phyloP scores from a whole-genome alignment of 2,113 vertebrate genomes.

The Datnioides undecimradiatus region DNA sequence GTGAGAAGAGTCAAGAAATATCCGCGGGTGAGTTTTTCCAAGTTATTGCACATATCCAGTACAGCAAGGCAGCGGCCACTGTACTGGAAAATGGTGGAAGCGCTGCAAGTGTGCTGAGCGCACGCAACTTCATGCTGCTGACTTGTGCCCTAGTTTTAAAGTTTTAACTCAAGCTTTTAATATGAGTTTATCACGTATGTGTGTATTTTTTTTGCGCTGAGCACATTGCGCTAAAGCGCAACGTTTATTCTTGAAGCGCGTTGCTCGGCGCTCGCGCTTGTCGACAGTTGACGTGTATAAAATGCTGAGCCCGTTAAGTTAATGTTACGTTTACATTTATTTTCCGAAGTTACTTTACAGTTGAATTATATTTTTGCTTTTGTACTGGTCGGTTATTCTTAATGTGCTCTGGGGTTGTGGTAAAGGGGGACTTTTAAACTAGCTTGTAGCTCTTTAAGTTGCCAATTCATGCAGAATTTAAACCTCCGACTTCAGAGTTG shows the following conservation, averaged over 20 bases:
- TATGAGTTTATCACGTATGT: neutral
- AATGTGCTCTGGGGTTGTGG: neutral
- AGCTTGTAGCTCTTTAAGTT: neutral
- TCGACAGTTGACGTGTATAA: constrained; percentile 41
- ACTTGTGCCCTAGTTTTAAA: constrained; percentile 20
- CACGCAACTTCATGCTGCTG: constrained; percentile 1
- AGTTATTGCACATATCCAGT: constrained; percentile 81
- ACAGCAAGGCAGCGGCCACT: constrained; percentile 55
- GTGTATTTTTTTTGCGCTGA: neutral
- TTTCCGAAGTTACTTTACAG: neutral
- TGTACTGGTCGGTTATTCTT: neutral
- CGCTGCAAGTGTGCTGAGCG: constrained; percentile 43
- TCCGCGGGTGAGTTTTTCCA: constrained; percentile 80
- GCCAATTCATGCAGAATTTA: neutral
- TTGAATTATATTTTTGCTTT: neutral
- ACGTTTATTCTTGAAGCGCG: neutral
- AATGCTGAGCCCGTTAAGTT: constrained; percentile 24
- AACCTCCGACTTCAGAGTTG: neutral
- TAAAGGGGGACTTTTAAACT: neutral
- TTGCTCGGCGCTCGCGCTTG: constrained; percentile 21
- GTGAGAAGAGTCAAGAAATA: constrained; percentile 60
- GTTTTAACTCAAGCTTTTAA: neutral
- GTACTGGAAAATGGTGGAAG: constrained; percentile 81
- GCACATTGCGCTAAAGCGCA: neutral
- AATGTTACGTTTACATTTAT: neutral